A percentile compares a stretch with the other conserved stretches of the same genome.
Evolutionary conservation across 2,113 vertebrate species (phyloP).

Genomic region (Chaetura pelagica): DNA sequence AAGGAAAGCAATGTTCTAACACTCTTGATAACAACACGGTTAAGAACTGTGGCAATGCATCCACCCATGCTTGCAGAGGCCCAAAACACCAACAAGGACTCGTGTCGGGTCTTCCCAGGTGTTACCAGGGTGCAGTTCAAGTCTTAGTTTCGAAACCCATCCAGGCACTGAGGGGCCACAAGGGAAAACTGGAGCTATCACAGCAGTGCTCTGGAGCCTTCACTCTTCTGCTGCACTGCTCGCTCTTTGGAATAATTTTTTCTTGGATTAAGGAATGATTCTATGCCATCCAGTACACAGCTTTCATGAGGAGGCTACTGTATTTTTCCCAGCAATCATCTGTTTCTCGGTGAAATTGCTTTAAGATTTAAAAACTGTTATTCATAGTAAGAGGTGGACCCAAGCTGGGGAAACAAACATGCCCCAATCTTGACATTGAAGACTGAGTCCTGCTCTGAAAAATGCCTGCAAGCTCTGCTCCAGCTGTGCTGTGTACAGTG

Average conservation of each 20-base stretch:
- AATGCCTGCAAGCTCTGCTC: background rate
- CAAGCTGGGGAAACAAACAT: background rate
- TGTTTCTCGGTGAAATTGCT: background rate
- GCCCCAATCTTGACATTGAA: background rate
- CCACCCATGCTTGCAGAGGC: background rate
- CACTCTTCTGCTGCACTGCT: background rate
- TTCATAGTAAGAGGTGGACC: background rate
- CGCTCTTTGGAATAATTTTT: background rate
- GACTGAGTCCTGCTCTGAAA: background rate
- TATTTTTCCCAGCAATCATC: background rate
- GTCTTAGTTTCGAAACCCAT: background rate
- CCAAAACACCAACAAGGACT: background rate
- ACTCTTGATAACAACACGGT: background rate
- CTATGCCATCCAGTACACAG: background rate
- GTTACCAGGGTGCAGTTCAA: background rate
- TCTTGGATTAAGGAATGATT: background rate
- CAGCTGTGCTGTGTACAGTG: constrained; percentile 8
- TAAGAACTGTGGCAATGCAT: background rate
- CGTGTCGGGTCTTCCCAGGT: background rate
- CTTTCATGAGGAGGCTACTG: background rate
- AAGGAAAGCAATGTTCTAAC: background rate
- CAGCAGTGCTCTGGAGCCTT: background rate
- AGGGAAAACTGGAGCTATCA: background rate
- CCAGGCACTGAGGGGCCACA: background rate
- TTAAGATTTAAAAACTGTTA: background rate